Percentiles rank a stretch among this genome's conserved stretches.
Conservation (phyloP, 2,888 invertebrate genomes). For the Dinocampus coccinellae region DNA sequence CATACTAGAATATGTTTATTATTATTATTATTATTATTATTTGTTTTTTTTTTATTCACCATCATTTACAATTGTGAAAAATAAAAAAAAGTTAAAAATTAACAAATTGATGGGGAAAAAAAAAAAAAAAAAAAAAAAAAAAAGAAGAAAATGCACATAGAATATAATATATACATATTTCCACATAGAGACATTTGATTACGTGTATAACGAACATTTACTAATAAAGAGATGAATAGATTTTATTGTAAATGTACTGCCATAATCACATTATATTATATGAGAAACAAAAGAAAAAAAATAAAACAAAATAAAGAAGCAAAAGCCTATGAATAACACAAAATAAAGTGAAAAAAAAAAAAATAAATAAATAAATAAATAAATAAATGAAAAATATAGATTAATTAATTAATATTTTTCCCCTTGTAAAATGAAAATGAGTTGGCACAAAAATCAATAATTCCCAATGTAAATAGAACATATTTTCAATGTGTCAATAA, state of each 20-base stretch:
- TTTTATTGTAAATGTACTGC: slow-evolving; percentile 69
- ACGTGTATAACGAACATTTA: slow-evolving; percentile 32
- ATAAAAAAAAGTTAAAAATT: no score
- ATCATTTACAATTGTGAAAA: no score
- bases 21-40: no score
- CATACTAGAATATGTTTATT: no score
- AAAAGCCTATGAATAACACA: slow-evolving; percentile 60
- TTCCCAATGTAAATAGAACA: slow-evolving; percentile 69
- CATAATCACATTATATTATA: slow-evolving; percentile 65
- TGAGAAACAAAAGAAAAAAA: slow-evolving; percentile 23
- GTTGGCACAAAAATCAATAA: slow-evolving; percentile 57
- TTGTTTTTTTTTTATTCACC: no score
- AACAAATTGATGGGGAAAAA: no score
- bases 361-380: slow-evolving; percentile 24
- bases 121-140: neutral
- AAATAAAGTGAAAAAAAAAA: slow-evolving; percentile 23
- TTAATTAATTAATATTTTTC: slow-evolving; percentile 9
- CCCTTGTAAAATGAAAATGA: slow-evolving; percentile 37
- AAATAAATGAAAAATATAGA: no score
- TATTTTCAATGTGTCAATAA: slow-evolving; percentile 69
- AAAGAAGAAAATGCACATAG: slow-evolving; percentile 19
- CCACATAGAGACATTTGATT: slow-evolving; percentile 17
- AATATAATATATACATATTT: slow-evolving; percentile 38
- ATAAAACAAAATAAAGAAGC: no score
- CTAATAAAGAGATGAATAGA: slow-evolving; percentile 51